A percentile compares a stretch with the other conserved stretches of the same genome.
Conservation (phyloP, 2,113 vertebrate species). For the Ranitomeya variabilis region DNA sequence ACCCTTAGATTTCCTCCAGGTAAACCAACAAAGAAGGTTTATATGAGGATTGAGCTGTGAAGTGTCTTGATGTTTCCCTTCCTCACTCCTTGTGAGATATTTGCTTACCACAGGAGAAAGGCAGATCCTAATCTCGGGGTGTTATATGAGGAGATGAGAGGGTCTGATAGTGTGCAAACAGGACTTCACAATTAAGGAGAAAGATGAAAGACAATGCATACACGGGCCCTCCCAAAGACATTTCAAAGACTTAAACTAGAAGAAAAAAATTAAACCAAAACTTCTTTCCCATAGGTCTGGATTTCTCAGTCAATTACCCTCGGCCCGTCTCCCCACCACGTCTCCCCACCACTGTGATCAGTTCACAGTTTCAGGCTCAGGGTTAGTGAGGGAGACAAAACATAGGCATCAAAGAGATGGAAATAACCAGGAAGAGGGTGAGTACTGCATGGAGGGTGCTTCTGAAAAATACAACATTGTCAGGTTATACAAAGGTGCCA, state of each 20-base stretch:
- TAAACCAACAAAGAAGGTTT: neutral
- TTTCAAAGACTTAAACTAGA: slow-evolving; percentile 20
- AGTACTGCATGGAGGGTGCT: neutral
- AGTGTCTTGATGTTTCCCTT: neutral
- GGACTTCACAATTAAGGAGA: slow-evolving; percentile 20
- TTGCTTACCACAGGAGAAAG: slow-evolving; percentile 41
- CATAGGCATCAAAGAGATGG: slow-evolving; percentile 16
- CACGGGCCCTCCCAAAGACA: neutral
- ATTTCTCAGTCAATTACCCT: slow-evolving; percentile 30
- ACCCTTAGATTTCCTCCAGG: no score
- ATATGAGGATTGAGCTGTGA: neutral
- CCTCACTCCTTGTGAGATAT: neutral
- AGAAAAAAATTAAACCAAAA: slow-evolving; percentile 15
- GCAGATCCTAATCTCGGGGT: neutral
- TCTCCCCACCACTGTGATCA: neutral
- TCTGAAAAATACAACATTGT: neutral
- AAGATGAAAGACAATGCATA: slow-evolving; percentile 25
- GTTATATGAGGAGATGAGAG: slow-evolving; percentile 24
- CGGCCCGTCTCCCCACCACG: neutral
- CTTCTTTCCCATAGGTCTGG: slow-evolving; percentile 22
- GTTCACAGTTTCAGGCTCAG: neutral
- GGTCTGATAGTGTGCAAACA: neutral
- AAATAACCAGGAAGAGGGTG: neutral
- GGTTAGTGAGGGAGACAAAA: neutral
- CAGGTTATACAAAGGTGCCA: neutral